A percentile compares a stretch with the other conserved stretches of the same genome.
These are phyloP conservation scores for Drosophila conformis DNA, from an alignment of 2,888 invertebrate genomes.

Conservation along the genomic window DNA sequence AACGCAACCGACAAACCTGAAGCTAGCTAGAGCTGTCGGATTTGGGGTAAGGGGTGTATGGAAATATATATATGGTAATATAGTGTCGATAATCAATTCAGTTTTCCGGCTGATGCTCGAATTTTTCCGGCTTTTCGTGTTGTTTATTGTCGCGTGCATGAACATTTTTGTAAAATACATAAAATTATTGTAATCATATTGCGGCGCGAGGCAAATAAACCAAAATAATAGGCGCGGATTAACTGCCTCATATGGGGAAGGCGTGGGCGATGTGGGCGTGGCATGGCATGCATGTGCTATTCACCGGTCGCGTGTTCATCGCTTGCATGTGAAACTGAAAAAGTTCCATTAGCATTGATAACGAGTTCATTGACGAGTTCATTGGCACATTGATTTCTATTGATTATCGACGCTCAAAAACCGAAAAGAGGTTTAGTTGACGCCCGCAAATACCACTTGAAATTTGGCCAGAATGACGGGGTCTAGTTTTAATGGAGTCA, in stretches of 20 bases:
- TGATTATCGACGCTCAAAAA: slow-evolving; percentile 48
- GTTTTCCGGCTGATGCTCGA: slow-evolving; percentile 65
- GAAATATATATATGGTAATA: neutral
- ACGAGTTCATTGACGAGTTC: slow-evolving; percentile 76
- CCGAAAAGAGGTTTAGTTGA: slow-evolving; percentile 18
- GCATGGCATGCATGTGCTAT: slow-evolving; percentile 20
- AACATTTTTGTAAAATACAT: slow-evolving; percentile 41
- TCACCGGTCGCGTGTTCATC: slow-evolving; percentile 40
- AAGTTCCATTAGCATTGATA: slow-evolving; percentile 64
- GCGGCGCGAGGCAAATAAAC: slow-evolving; percentile 33
- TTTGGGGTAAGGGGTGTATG: neutral
- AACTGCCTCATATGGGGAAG: slow-evolving; percentile 6
- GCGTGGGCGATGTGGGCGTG: slow-evolving; percentile 18
- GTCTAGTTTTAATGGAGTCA: neutral
- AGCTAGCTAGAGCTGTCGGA: neutral
- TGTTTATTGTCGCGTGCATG: slow-evolving; percentile 52
- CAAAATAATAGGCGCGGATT: slow-evolving; percentile 22
- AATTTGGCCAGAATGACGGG: slow-evolving; percentile 19
- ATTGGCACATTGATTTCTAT: slow-evolving; percentile 74
- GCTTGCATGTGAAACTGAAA: slow-evolving; percentile 45
- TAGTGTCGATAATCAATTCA: slow-evolving; percentile 74
- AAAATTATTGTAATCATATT: slow-evolving; percentile 72
- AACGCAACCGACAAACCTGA: slow-evolving; percentile 45
- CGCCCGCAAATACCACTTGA: slow-evolving; percentile 10
- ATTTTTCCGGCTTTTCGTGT: slow-evolving; percentile 10